These are phyloP conservation scores for Eurypyga helias DNA, from an alignment of 2,113 vertebrate genomes.

Conservation along the genomic window DNA sequence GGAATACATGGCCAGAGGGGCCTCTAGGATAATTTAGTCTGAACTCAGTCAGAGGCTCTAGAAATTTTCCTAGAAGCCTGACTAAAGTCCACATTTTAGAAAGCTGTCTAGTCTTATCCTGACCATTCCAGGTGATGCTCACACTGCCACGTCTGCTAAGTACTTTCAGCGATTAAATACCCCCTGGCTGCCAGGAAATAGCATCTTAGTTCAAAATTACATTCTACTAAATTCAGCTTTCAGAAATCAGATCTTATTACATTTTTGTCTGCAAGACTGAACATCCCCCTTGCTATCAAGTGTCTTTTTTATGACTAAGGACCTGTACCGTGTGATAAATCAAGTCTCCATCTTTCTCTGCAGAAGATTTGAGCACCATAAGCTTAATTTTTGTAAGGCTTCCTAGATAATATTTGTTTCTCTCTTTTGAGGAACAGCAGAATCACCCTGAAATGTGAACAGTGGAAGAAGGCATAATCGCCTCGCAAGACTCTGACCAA, in stretches of 20 bases:
- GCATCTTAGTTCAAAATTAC: neutral
- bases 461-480: neutral
- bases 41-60: neutral
- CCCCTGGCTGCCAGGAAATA: neutral
- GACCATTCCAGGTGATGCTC: neutral
- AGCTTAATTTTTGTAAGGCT: neutral
- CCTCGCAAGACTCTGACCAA: neutral
- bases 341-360: neutral
- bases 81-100: neutral
- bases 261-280: neutral
- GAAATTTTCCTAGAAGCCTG: neutral
- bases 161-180: neutral
- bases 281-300: neutral
- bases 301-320: neutral
- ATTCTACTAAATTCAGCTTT: neutral
- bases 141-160: neutral
- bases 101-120: neutral
- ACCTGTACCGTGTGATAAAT: neutral
- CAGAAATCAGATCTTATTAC: neutral
- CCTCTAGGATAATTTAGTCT: neutral
- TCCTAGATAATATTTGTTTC: neutral
- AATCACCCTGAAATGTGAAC: neutral
- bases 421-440: neutral
- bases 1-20: neutral
- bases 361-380: neutral